Evolutionary conservation across 2,888 invertebrate species (phyloP).

Genomic region (Arrhopalites spinosus): DNA sequence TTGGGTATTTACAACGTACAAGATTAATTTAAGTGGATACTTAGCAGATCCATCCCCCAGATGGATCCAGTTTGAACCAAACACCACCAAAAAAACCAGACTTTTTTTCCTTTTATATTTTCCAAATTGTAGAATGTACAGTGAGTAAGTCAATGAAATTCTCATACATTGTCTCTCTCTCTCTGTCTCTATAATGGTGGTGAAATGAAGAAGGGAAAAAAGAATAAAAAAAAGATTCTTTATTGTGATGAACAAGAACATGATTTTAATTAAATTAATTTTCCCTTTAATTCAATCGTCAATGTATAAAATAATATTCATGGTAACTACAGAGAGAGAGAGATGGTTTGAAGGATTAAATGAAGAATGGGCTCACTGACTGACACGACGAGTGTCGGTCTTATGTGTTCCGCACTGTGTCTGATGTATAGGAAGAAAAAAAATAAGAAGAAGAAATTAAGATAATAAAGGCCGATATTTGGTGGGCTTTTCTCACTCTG

Average conservation of each 20-base stretch:
- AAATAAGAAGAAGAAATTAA: conserved; percentile 52
- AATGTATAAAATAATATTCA: too few relatives aligned
- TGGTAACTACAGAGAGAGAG: too few relatives aligned
- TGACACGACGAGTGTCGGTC: conserved; percentile 37
- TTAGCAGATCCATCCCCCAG: too few relatives aligned
- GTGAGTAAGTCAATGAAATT: too few relatives aligned
- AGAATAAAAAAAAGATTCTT: neutral
- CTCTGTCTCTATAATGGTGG: neutral
- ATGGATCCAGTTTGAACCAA: too few relatives aligned
- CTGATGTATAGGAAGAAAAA: neutral
- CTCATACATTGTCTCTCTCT: neutral
- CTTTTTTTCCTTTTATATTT: too few relatives aligned
- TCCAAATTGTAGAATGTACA: too few relatives aligned
- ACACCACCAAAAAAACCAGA: too few relatives aligned
- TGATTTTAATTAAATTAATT: conserved; percentile 12
- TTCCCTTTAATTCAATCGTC: neutral
- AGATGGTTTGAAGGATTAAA: neutral
- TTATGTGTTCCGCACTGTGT: too few relatives aligned
- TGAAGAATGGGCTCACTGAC: conserved; percentile 10
- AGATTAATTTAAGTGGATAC: too few relatives aligned
- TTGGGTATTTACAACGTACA: too few relatives aligned
- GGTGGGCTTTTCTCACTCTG: conserved; percentile 49
- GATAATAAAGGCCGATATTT: conserved; percentile 53
- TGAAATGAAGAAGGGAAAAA: neutral
- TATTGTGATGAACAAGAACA: neutral